Conservation (phyloP, 1,140 invertebrate species). For the Helicoverpa armigera region DNA sequence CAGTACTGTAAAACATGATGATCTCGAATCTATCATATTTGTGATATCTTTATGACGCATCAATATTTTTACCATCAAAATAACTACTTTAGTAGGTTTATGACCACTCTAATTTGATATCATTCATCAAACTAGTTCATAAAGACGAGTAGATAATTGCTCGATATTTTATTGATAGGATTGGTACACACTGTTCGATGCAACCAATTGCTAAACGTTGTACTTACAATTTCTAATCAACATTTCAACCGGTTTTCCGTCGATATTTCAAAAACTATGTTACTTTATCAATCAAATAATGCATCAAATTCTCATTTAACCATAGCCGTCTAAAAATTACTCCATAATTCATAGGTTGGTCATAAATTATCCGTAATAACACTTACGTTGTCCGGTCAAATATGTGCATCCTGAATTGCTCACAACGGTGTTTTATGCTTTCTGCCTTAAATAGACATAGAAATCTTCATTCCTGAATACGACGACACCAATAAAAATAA, state of each 20-base stretch:
- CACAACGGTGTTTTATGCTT: conserved; percentile 38
- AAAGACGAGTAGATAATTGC: conserved; percentile 41
- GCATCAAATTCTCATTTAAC: conserved; percentile 9
- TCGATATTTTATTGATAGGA: conserved; percentile 24
- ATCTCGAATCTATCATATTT: conserved; percentile 31
- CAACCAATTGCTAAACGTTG: not conserved
- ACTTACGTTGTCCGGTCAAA: conserved; percentile 42
- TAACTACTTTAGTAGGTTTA: conserved; percentile 42
- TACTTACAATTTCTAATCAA: not conserved
- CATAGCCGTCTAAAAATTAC: conserved; percentile 6
- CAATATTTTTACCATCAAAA: conserved; percentile 48
- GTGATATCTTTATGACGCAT: conserved; percentile 35
- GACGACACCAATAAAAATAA: conserved; percentile 44
- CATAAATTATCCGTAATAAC: conserved; percentile 42
- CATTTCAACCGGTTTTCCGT: no score
- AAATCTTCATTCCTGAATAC: conserved; percentile 45
- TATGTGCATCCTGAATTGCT: conserved; percentile 45
- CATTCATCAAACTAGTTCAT: conserved; percentile 38
- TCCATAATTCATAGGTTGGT: conserved; percentile 28
- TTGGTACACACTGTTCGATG: conserved; percentile 6
- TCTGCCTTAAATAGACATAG: conserved; percentile 38
- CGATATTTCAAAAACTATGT: no score
- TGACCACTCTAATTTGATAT: conserved; percentile 31
- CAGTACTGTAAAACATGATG: conserved; percentile 24
- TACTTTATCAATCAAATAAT: no score